These are phyloP conservation scores for Psittacula echo DNA, from an alignment of 2,797 vertebrate genomes.

Conservation along the genomic window DNA sequence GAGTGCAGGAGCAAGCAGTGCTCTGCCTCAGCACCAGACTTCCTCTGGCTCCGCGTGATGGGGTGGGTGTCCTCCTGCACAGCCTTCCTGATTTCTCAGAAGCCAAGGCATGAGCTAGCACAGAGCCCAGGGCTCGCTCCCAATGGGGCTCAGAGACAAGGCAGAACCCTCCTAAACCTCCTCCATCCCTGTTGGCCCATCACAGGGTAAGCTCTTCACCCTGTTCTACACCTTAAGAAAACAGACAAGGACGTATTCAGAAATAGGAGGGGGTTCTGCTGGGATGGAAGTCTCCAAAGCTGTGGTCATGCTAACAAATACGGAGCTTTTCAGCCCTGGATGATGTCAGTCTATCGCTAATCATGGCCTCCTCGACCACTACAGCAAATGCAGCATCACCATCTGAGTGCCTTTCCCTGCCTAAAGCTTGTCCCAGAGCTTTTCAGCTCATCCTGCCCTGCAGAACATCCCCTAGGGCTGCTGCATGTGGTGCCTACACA, in stretches of 20 bases:
- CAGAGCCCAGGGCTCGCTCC: accelerated
- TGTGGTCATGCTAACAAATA: neutral
- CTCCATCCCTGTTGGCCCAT: neutral
- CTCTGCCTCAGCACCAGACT: accelerated
- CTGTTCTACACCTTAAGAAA: neutral
- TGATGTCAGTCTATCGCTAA: neutral
- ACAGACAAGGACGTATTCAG: accelerated
- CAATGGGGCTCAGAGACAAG: neutral
- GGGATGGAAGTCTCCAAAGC: neutral
- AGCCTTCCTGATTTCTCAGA: slow-evolving; percentile 59
- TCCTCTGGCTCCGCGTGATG: slow-evolving; percentile 20
- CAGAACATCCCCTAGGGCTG: neutral
- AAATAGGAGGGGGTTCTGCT: neutral
- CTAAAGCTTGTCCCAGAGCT: accelerated
- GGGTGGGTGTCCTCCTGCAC: neutral
- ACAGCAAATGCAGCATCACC: accelerated
- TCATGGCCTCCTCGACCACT: neutral
- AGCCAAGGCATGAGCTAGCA: neutral
- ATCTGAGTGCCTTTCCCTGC: accelerated
- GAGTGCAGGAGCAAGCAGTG: accelerated
- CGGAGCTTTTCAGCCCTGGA: neutral
- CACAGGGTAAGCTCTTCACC: neutral
- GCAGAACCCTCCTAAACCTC: neutral
- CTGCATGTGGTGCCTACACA: neutral
- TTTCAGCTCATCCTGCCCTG: accelerated